Base-by-base conservation (phyloP, 2,113 vertebrate species). In the Bothrops jararaca region DNA sequence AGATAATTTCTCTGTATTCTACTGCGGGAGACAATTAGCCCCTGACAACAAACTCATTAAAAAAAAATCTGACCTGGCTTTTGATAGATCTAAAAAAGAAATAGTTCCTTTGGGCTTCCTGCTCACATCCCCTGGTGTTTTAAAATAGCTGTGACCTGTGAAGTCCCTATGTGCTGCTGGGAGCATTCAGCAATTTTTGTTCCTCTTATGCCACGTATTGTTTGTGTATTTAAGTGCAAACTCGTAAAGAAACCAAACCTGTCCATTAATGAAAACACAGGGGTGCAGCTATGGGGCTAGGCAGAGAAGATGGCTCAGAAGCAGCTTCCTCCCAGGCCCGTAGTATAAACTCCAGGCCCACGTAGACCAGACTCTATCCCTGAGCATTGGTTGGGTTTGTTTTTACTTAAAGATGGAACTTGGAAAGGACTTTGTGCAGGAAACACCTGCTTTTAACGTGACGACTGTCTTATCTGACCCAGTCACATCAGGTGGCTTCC, bases 401-500 rank as follows among this genome's bases (percentile, higher is more conserved):
- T 95, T 92, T 89, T 92, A 89, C 58, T 12, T 10, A 93, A 93
- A 92, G 91, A 92, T 0, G 53, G 18, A 89, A 94, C 34, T 91
- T 92, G 94, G 93, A 86, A 95, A 94, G 96, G 96, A 89, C 22
- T 18, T 93, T 26, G 96, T 11, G 80, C 98, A 98, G 98, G 98
- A 98, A 98, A 97, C 98, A 98, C 98, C 98, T 98, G 98, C 97
- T 98, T 94, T 96, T n/a, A 92, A 94, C 95, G 97, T 97, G 97
- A 96, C 95, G 96, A 94, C 96, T 97, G 96, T 98, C 98, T 98
- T 97, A 98, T 98, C 97, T 98, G 98, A 98, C 97, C 98, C 48
- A 94, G 97, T 98, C 98, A 98, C 98, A 98, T 98, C 98, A 98
- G 98, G 98, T 98, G 98, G 98, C 97, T 98, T 98, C 98, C 98